These are phyloP conservation scores for Ormyrus labotus DNA, from an alignment of 2,888 invertebrate species.

Conservation along the genomic window DNA sequence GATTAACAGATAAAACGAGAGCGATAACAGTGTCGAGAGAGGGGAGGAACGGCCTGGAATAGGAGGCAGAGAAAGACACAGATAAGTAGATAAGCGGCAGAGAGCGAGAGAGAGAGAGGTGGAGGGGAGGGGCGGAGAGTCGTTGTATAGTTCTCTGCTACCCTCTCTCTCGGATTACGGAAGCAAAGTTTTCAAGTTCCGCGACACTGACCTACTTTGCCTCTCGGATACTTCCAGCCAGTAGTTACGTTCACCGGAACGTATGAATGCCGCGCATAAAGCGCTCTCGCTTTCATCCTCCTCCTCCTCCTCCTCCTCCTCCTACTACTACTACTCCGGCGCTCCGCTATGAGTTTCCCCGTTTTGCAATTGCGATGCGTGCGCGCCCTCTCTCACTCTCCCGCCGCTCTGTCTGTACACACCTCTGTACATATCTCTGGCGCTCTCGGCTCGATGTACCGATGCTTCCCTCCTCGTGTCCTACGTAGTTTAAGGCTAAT, in stretches of 20 bases:
- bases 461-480: not conserved
- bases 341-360: conserved; percentile 57
- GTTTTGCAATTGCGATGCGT: conserved; percentile 55
- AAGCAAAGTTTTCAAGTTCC: conserved; percentile 76
- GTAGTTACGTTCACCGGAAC: conserved; percentile 72
- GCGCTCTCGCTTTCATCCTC: conserved; percentile 71
- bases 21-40: conserved; percentile 26
- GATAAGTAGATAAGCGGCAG: conserved; percentile 43
- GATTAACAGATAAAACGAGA: conserved; percentile 55
- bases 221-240: conserved; percentile 67
- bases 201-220: conserved; percentile 75
- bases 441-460: conserved; percentile 8
- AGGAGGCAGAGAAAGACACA: not conserved
- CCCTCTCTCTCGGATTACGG: conserved; percentile 71
- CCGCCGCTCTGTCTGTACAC: not conserved
- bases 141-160: conserved; percentile 58
- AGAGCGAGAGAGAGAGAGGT: conserved; percentile 24
- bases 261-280: conserved; percentile 71
- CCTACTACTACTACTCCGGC: conserved; percentile 53
- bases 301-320: conserved; percentile 49
- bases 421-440: conserved; percentile 6
- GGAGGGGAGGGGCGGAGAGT: conserved; percentile 49
- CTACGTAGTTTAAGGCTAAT: not conserved
- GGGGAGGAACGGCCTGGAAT: conserved; percentile 7
- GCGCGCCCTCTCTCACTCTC: conserved; percentile 23